Base-by-base conservation (phyloP, 64 coral and sea anemone species). In the Stichodactyla helianthus region DNA sequence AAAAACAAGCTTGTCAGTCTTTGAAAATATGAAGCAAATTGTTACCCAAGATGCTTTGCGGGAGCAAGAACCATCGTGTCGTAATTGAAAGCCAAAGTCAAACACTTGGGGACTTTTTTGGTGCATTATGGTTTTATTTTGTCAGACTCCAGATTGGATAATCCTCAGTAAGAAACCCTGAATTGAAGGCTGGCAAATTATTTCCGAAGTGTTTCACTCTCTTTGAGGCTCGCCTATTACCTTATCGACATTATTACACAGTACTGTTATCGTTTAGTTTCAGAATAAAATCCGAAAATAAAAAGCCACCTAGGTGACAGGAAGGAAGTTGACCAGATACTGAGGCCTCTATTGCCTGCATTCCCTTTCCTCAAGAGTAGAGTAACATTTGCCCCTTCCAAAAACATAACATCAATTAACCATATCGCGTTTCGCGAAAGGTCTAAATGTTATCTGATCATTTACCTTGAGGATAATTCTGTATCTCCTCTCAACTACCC, bases 391-490 rank as follows among this genome's bases (percentile, higher is more conserved):
- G 68, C 68, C 68, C 68, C 68, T 74, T 74, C 68, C 27, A 74
- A 31, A 74, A 74, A 23, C 19, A 68, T 23, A 14, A 31, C 68
- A 74, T 74, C 68, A 74, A 74, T 74, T 74, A 74, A 27, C 68
- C 35, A 9, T 74, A 74, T 74, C 68, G 10, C 6, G 25, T 74
- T 27, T 27, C 68, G 25, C 11, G 8, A 28, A 74, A 74, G 68
- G 68, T 65, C 62, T n/a, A 65, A 65, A 65, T 65, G 68, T 74
- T 74, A 74, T 74, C 68, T 9, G 68, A 74, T 74, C 68, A 74
- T 74, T 74, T 74, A 74, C 68, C 68, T 74, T 74, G 68, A 74
- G 68, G 68, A 74, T 74, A 74, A 31, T 26, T 74, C 68, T 74
- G 68, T 74, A 74, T 74, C 17, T 26, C 17, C 68, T 74, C 68